Conservation (phyloP, 1,140 invertebrate genomes). For the Zophobas atratus region DNA sequence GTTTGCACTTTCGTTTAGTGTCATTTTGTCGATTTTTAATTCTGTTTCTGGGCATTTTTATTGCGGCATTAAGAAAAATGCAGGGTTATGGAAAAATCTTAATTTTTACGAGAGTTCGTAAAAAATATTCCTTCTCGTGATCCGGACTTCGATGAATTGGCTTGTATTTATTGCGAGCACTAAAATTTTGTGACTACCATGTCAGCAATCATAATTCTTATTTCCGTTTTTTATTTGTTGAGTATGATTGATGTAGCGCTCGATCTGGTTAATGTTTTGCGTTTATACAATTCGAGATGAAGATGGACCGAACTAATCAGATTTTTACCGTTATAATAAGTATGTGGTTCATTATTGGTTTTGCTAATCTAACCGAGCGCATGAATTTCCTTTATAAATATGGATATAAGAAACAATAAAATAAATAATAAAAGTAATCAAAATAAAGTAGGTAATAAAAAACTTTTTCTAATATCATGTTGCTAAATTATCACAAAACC, state of each 20-base stretch:
- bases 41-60: background rate
- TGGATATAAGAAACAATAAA: background rate
- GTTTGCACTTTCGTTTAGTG: background rate
- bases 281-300: background rate
- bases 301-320: background rate
- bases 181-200: conserved; percentile 42
- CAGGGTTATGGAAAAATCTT: conserved; percentile 16
- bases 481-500: conserved; percentile 10
- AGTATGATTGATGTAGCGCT: conserved; percentile 1
- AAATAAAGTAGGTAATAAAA: conserved; percentile 19
- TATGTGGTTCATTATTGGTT: background rate
- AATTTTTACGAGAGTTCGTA: conserved; percentile 37
- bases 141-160: conserved; percentile 36
- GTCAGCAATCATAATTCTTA: conserved; percentile 34
- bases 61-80: background rate
- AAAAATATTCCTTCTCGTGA: conserved; percentile 29
- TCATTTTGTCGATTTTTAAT: background rate
- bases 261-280: background rate
- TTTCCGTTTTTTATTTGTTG: conserved; percentile 15
- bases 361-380: background rate
- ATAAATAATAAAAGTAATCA: conserved; percentile 23
- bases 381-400: background rate
- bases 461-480: background rate
- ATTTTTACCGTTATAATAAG: background rate
- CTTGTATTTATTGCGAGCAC: conserved; percentile 37